Evolutionary conservation across 2,113 vertebrate species (phyloP).

Genomic region (Indri indri): DNA sequence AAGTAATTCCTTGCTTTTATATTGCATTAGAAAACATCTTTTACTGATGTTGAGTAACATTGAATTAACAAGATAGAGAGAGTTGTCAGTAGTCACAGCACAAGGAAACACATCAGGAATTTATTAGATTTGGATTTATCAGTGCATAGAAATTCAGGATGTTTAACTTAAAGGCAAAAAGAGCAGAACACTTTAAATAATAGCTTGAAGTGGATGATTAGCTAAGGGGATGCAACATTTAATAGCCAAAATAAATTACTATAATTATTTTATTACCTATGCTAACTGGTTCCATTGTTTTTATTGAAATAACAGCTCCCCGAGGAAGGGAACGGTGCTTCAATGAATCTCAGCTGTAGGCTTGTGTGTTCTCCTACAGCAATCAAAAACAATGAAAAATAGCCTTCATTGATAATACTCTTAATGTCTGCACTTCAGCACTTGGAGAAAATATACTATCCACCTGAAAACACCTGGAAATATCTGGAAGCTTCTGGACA

Average conservation of each 20-base stretch:
- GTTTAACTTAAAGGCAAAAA: conserved; percentile 83
- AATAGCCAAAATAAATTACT: conserved; percentile 88
- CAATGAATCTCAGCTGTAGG: conserved; percentile 79
- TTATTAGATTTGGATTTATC: conserved; percentile 81
- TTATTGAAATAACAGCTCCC: conserved; percentile 84
- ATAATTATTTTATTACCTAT: conserved; percentile 89
- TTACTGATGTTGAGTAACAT: conserved; percentile 53
- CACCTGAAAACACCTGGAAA: conserved; percentile 66
- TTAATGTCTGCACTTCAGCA: conserved; percentile 53
- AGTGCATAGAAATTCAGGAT: conserved; percentile 77
- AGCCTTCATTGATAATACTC: conserved; percentile 76
- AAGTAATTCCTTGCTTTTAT: conserved; percentile 38
- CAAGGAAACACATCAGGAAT: conserved; percentile 73
- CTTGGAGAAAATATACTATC: conserved; percentile 63
- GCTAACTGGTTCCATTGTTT: conserved; percentile 87
- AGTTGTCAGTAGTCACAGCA: conserved; percentile 53
- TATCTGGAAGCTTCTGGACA: not conserved
- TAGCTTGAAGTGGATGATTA: conserved; percentile 86
- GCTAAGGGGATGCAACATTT: conserved; percentile 85
- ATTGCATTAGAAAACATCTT: conserved; percentile 57
- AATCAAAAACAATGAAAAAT: conserved; percentile 82
- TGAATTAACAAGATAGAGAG: conserved; percentile 59
- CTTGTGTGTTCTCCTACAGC: conserved; percentile 75
- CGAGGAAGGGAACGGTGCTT: conserved; percentile 78
- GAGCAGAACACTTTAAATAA: conserved; percentile 81